These are phyloP conservation scores for Mormyrus hasselquistii DNA, from an alignment of 2,797 vertebrate genomes.

Conservation along the genomic window DNA sequence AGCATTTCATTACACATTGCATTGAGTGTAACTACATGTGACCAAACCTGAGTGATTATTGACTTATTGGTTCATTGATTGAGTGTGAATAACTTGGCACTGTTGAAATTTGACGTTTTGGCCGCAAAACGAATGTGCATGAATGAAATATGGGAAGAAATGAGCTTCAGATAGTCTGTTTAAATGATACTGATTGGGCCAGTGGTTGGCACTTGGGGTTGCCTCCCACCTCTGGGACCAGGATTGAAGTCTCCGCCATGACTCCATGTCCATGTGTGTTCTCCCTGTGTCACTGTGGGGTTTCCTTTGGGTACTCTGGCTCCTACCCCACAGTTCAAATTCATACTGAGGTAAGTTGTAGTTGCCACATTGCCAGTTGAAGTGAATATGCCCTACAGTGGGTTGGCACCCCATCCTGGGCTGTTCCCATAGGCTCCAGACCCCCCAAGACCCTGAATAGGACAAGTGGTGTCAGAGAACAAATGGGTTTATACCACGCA, in stretches of 20 bases:
- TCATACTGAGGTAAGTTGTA: not conserved
- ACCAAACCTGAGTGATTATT: not conserved
- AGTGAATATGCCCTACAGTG: not conserved
- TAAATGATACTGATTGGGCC: not conserved
- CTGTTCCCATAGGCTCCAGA: not conserved
- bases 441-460: not conserved
- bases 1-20: not conserved
- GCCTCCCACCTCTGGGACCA: not conserved
- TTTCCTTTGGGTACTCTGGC: not conserved
- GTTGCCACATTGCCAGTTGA: not conserved
- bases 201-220: not conserved
- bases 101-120: not conserved
- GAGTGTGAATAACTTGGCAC: not conserved
- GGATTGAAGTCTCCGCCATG: not conserved
- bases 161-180: not conserved
- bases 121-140: not conserved
- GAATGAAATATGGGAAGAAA: not conserved
- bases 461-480: not conserved
- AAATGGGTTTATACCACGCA: not conserved
- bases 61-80: not conserved
- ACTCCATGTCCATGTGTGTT: not conserved
- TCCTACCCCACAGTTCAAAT: not conserved
- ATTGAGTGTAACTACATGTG: not conserved
- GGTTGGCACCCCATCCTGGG: not conserved
- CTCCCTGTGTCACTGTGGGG: not conserved